Conservation (phyloP, 2,113 vertebrate species). For the Takifugu flavidus region DNA sequence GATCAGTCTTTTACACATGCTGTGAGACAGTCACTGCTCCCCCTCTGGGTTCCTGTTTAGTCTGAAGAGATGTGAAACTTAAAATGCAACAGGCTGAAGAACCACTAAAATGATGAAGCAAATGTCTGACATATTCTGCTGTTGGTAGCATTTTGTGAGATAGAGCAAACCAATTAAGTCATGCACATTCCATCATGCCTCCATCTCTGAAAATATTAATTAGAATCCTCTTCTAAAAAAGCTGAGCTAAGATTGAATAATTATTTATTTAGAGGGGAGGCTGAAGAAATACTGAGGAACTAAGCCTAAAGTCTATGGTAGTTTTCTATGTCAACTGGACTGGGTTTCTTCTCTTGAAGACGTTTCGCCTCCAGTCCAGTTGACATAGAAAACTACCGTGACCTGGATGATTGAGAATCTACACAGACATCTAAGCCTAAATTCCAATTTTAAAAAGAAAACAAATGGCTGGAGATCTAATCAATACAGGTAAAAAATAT, state of each 20-base stretch:
- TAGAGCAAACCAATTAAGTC: neutral
- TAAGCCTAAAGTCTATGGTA: too few species aligned
- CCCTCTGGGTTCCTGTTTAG: constrained; percentile 52
- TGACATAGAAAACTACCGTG: too few species aligned
- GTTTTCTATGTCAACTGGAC: too few species aligned
- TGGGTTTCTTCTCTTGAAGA: too few species aligned
- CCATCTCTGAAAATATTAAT: constrained; percentile 21
- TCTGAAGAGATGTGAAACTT: constrained; percentile 49
- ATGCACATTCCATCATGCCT: constrained; percentile 2
- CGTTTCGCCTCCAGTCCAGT: too few species aligned
- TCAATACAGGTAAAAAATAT: too few species aligned
- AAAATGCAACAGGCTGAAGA: constrained; percentile 12
- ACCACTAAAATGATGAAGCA: neutral
- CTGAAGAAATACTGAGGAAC: neutral
- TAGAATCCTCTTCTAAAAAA: neutral
- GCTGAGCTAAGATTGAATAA: too few species aligned
- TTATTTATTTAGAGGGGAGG: neutral
- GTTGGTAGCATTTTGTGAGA: constrained; percentile 5
- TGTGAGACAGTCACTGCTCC: constrained; percentile 59
- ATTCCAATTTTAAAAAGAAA: too few species aligned
- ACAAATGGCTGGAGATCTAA: too few species aligned
- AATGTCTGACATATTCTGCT: constrained; percentile 9
- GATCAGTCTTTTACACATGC: constrained; percentile 31
- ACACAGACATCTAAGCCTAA: too few species aligned
- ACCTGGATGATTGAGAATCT: too few species aligned